These are phyloP conservation scores for Neria commutata DNA, from an alignment of 2,888 invertebrate genomes.

Conservation along the genomic window DNA sequence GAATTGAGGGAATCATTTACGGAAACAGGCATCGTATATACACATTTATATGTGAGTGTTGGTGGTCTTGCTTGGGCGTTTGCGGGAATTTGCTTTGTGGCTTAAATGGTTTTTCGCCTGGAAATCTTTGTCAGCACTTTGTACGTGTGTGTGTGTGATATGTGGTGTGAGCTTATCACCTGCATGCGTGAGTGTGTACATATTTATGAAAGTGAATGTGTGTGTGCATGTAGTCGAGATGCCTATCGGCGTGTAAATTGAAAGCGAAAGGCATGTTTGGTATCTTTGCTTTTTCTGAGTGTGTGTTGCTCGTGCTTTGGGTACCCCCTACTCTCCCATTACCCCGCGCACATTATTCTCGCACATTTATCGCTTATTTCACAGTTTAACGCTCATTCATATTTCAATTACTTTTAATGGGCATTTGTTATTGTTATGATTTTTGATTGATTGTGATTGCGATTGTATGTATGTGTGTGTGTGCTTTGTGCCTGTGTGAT, in stretches of 20 bases:
- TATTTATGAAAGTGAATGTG: no score
- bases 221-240: not conserved
- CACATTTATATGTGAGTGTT: no score
- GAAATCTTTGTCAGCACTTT: not conserved
- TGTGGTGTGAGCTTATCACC: not conserved
- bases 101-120: not conserved
- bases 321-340: not conserved
- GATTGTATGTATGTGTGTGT: not conserved
- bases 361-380: not conserved
- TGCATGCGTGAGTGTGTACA: not conserved
- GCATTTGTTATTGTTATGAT: slow-evolving; percentile 47
- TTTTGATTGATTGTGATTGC: slow-evolving; percentile 10
- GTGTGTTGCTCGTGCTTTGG: not conserved
- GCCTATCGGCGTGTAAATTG: not conserved
- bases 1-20: slow-evolving; percentile 32
- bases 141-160: not conserved
- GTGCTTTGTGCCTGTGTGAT: not conserved
- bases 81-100: not conserved
- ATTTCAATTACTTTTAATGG: slow-evolving; percentile 54
- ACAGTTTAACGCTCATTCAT: slow-evolving; percentile 43
- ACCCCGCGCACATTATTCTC: not conserved
- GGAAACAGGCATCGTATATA: no score
- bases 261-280: slow-evolving; percentile 14
- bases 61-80: not conserved
- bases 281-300: not conserved